A percentile compares a stretch with the other conserved stretches of the same genome.
These are phyloP conservation scores for Beroe forskalii DNA, from an alignment of 37 sponge, comb jelly and placozoan species.

Conservation along the genomic window DNA sequence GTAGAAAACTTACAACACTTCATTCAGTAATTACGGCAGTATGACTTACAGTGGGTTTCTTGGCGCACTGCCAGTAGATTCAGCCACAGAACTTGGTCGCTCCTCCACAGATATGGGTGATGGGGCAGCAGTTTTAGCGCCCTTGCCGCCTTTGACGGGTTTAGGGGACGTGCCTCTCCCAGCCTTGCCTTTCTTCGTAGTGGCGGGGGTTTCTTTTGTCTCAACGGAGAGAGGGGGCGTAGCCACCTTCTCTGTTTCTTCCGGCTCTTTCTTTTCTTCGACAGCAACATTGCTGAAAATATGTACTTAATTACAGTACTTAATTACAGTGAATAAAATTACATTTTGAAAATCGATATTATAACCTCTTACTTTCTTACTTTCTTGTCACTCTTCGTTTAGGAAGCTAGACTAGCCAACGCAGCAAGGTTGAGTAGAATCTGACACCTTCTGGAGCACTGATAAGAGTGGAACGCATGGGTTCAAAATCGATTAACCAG, in stretches of 20 bases:
- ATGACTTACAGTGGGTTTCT: constrained; percentile 39
- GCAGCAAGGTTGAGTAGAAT: too few species aligned
- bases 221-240: constrained; percentile 58
- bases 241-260: constrained; percentile 34
- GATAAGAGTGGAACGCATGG: too few species aligned
- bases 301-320: too few species aligned
- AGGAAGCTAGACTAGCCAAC: too few species aligned
- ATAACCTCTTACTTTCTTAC: too few species aligned
- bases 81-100: constrained; percentile 58
- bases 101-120: constrained; percentile 62
- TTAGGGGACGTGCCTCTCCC: constrained; percentile 54
- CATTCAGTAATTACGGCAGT: too few species aligned
- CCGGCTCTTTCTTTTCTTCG: constrained; percentile 51
- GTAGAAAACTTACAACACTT: background rate
- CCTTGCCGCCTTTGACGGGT: constrained; percentile 51
- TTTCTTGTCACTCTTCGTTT: too few species aligned
- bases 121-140: constrained; percentile 44
- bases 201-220: background rate
- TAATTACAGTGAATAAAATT: too few species aligned
- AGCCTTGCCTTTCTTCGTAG: constrained; percentile 29
- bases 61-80: constrained; percentile 29
- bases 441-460: too few species aligned
- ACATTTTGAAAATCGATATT: too few species aligned
- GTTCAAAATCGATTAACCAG: too few species aligned
- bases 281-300: constrained; percentile 5